phyloP scores from a whole-genome alignment of 2,113 vertebrate species.

The Calyptommatus sinebrachiatus region DNA sequence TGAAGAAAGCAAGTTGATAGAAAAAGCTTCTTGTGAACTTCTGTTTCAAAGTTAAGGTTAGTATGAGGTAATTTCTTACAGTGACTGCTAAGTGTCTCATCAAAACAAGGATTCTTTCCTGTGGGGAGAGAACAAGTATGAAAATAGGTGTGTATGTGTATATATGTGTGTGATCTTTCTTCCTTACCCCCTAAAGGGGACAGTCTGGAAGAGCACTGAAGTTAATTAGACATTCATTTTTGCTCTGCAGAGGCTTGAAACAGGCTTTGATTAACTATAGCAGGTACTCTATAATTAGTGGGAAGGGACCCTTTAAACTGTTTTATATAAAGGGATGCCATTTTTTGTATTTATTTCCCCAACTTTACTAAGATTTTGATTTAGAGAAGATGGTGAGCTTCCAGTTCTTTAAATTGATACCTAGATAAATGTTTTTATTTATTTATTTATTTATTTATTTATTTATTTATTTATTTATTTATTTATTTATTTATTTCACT shows the following conservation, averaged over 20 bases:
- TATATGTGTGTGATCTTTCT: too few relatives aligned
- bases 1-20: not conserved
- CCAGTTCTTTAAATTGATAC: not conserved
- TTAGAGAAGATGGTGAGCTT: not conserved
- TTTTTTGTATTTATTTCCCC: not conserved
- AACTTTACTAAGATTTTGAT: not conserved
- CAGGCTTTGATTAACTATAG: constrained; percentile 8
- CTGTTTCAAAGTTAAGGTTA: not conserved
- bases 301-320: not conserved
- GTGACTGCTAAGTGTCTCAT: not conserved
- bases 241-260: constrained; percentile 9
- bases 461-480: too few relatives aligned
- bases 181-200: not conserved
- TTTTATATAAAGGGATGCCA: not conserved
- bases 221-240: constrained; percentile 24
- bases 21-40: not conserved
- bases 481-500: not conserved
- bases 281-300: constrained; percentile 6
- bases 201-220: not conserved
- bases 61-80: not conserved
- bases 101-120: not conserved
- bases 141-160: not conserved
- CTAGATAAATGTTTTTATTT: not conserved
- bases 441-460: not conserved
- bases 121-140: not conserved